Conservation (phyloP, 2,113 vertebrate species). For the Chaetura pelagica region DNA sequence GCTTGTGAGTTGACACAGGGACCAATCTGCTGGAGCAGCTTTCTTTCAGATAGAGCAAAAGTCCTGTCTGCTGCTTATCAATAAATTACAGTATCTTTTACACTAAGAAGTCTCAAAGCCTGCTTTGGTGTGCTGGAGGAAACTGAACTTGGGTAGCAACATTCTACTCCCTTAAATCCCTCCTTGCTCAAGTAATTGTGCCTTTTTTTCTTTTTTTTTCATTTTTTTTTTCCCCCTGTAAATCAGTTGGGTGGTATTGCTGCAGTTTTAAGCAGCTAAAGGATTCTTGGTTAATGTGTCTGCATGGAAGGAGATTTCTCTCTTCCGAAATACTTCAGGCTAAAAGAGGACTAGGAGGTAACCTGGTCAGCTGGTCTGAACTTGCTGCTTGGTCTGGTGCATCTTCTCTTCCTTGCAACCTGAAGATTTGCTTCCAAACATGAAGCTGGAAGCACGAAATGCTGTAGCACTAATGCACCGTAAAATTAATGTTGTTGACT, state of each 20-base stretch:
- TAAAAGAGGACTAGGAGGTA: not conserved
- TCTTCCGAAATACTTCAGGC: not conserved
- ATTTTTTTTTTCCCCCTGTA: not conserved
- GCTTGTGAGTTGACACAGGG: not conserved
- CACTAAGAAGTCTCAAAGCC: not conserved
- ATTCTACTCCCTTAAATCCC: not conserved
- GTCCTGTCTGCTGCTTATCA: constrained; percentile 3
- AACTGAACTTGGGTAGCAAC: not conserved
- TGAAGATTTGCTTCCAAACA: not conserved
- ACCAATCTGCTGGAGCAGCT: not conserved
- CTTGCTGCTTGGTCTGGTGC: not conserved
- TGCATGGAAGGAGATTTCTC: not conserved
- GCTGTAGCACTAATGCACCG: not conserved
- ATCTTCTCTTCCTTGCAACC: not conserved
- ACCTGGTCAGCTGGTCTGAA: not conserved
- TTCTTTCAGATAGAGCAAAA: not conserved
- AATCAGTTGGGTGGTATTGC: not conserved
- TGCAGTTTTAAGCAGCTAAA: not conserved
- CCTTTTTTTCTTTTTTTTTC: not conserved
- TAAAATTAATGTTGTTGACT: constrained; percentile 9
- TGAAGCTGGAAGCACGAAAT: not conserved
- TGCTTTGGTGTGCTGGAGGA: not conserved
- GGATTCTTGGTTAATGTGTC: not conserved
- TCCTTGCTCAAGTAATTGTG: not conserved
- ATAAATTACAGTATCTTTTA: not conserved